These are phyloP conservation scores for Amblyornis subalaris DNA, from an alignment of 2,113 vertebrate genomes.

Conservation along the genomic window DNA sequence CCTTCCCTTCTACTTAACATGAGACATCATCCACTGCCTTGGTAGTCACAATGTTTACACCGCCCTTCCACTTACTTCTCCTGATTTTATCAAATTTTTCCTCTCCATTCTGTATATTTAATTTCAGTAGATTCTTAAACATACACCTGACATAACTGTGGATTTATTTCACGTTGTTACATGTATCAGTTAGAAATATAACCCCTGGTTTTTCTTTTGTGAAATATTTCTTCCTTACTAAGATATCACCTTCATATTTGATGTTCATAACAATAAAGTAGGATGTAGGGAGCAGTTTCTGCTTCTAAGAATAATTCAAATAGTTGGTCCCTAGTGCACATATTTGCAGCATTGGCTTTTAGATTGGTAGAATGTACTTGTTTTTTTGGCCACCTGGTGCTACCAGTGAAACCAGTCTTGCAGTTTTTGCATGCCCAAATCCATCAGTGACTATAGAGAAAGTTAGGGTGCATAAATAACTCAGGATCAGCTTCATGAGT, in stretches of 20 bases:
- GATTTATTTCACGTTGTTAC: not conserved
- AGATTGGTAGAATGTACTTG: not conserved
- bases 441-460: not conserved
- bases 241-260: not conserved
- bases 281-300: not conserved
- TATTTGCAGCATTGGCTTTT: not conserved
- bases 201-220: not conserved
- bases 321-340: not conserved
- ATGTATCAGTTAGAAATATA: not conserved
- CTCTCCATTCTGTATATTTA: not conserved
- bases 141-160: not conserved
- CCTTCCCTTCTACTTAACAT: not conserved
- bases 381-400: not conserved
- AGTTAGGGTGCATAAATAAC: not conserved
- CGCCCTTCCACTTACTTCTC: not conserved
- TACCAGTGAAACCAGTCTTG: not conserved
- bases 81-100: not conserved
- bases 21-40: not conserved
- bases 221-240: not conserved
- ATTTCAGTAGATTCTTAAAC: not conserved
- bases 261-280: not conserved
- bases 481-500: not conserved
- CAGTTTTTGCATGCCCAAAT: not conserved
- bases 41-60: not conserved
- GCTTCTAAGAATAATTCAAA: not conserved